These are phyloP conservation scores for Notechis scutatus DNA, from an alignment of 2,113 vertebrate species.

Conservation along the genomic window DNA sequence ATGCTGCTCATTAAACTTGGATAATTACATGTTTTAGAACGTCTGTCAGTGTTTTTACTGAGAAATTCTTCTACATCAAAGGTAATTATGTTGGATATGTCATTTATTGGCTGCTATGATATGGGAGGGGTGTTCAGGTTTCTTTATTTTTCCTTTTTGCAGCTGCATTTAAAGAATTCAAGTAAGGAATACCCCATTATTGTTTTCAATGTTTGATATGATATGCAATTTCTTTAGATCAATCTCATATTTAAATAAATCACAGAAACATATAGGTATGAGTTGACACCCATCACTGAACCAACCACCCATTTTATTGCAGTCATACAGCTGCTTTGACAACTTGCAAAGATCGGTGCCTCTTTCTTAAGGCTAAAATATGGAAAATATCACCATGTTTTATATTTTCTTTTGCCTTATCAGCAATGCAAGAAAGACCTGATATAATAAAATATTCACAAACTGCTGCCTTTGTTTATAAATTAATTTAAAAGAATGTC, in stretches of 20 bases:
- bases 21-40: conserved; percentile 31
- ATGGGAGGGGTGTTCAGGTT: background rate
- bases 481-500: background rate
- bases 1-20: conserved; percentile 40
- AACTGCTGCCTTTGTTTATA: background rate
- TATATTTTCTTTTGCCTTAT: background rate
- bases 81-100: conserved; percentile 27
- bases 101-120: conserved; percentile 48
- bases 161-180: conserved; percentile 15
- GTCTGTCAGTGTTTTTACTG: conserved; percentile 34
- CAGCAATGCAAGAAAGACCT: background rate
- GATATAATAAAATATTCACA: background rate
- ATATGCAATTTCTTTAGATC: background rate
- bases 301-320: background rate
- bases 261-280: background rate
- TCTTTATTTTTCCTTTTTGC: conserved; percentile 1
- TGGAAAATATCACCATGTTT: background rate
- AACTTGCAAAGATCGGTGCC: background rate
- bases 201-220: background rate
- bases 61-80: conserved; percentile 35
- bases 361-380: background rate
- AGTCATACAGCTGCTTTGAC: background rate
- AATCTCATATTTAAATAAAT: background rate
- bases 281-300: background rate
- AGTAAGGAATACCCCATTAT: background rate